These are phyloP conservation scores for Aphis craccivora DNA, from an alignment of 1,140 invertebrate species.

Conservation along the genomic window DNA sequence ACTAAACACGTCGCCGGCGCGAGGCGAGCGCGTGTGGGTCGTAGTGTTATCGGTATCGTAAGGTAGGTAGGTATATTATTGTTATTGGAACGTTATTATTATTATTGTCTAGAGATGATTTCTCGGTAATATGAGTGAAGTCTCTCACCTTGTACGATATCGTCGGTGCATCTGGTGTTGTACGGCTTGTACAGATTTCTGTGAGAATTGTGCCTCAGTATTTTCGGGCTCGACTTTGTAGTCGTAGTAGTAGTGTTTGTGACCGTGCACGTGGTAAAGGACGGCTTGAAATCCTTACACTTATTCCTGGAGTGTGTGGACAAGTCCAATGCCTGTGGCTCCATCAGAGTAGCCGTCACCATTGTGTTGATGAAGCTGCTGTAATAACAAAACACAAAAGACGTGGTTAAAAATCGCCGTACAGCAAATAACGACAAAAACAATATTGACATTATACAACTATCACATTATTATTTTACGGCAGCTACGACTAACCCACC, in stretches of 20 bases:
- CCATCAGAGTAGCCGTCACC: constrained; percentile 51
- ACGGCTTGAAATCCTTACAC: neutral
- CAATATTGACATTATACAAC: neutral
- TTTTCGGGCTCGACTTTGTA: constrained; percentile 9
- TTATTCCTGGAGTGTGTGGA: constrained; percentile 50
- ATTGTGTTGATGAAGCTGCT: constrained; percentile 53
- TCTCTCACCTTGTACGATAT: neutral
- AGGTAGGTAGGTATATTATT: neutral
- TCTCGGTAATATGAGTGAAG: neutral
- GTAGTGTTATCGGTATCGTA: no score
- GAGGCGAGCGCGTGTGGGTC: neutral
- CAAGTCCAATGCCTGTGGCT: constrained; percentile 47
- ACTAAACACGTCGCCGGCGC: neutral
- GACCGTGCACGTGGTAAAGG: neutral
- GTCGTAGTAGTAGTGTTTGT: no score
- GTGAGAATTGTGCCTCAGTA: constrained; percentile 34
- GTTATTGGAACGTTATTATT: neutral
- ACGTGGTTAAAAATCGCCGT: neutral
- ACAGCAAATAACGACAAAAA: neutral
- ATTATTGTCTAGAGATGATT: neutral
- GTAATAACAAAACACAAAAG: neutral
- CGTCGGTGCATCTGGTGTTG: constrained; percentile 12
- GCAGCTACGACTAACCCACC: neutral
- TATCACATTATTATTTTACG: neutral
- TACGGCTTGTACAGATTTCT: constrained; percentile 32